These are phyloP conservation scores for Bombyx mandarina DNA, from an alignment of 1,140 invertebrate species.

Conservation along the genomic window DNA sequence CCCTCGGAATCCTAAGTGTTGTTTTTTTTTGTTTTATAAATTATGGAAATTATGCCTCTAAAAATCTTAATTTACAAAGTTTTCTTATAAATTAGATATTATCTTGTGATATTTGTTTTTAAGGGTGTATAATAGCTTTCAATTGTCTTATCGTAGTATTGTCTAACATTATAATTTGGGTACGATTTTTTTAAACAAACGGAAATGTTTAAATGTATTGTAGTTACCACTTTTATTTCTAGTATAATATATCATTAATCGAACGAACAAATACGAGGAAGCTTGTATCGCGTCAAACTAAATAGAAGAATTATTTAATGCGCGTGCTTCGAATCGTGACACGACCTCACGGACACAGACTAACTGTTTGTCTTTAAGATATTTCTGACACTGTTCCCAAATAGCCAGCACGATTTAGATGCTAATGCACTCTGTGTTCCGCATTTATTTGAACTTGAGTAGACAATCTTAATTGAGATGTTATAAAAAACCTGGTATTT, in stretches of 20 bases:
- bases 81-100: too few relatives aligned
- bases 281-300: constrained; percentile 37
- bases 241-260: neutral
- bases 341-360: constrained; percentile 28
- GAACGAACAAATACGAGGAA: constrained; percentile 25
- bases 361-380: constrained; percentile 2
- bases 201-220: too few relatives aligned
- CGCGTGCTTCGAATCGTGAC: constrained; percentile 18
- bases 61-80: too few relatives aligned
- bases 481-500: neutral
- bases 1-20: constrained; percentile 13
- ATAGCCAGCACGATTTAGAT: constrained; percentile 2
- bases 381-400: constrained; percentile 4
- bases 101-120: too few relatives aligned
- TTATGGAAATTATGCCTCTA: too few relatives aligned
- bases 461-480: constrained; percentile 1
- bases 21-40: neutral
- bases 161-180: too few relatives aligned
- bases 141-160: too few relatives aligned
- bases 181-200: too few relatives aligned
- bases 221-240: neutral
- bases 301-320: constrained; percentile 40
- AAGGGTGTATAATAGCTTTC: too few relatives aligned
- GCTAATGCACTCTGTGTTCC: constrained; percentile 8
- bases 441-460: neutral